Evolutionary conservation across 2,888 invertebrate species (phyloP).

Genomic region (Marronus borbonicus): DNA sequence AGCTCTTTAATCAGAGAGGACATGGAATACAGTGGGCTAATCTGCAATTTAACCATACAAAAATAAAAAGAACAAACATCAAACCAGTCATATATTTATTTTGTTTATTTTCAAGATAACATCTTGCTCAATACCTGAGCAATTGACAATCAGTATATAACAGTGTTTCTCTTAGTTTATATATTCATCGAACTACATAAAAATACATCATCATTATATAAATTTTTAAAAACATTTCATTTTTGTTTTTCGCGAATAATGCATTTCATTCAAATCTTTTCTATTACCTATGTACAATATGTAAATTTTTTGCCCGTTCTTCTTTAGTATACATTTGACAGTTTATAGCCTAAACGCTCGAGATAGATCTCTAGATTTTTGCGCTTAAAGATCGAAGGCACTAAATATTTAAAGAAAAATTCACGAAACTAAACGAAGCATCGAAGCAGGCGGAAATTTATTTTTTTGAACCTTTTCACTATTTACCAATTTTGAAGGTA

Average conservation of each 20-base stretch:
- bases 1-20: too few species aligned
- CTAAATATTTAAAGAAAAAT: background rate
- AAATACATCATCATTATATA: conserved; percentile 4
- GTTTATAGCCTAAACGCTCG: conserved; percentile 8
- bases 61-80: conserved; percentile 7
- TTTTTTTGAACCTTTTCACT: background rate
- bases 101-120: conserved; percentile 19
- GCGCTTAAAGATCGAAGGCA: background rate
- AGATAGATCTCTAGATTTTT: conserved; percentile 1
- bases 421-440: background rate
- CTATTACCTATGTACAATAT: conserved; percentile 1
- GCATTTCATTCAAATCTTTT: conserved; percentile 1
- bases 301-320: background rate
- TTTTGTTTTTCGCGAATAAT: background rate
- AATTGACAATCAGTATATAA: conserved; percentile 20
- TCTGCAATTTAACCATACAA: background rate
- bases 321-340: background rate
- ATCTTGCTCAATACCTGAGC: conserved; percentile 2
- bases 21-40: too few species aligned
- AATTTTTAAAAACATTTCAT: conserved; percentile 9
- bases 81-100: background rate
- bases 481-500: background rate
- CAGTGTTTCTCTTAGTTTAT: conserved; percentile 9
- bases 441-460: background rate
- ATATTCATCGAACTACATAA: conserved; percentile 14